phyloP scores from a whole-genome alignment of 1,140 invertebrate genomes.

The Apis florea region DNA sequence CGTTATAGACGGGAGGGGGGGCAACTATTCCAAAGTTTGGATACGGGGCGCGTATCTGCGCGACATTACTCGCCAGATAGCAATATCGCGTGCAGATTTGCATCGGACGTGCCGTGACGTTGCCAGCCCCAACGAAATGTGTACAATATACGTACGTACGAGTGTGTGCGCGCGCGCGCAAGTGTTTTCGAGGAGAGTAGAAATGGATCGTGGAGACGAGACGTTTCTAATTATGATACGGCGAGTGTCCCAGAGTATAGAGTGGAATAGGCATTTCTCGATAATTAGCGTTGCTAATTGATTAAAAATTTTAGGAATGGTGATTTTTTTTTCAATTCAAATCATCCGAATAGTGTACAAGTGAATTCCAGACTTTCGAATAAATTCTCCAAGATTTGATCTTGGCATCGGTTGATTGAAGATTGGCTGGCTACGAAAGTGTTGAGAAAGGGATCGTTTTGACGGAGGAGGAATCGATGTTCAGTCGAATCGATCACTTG shows the following conservation, averaged over 20 bases:
- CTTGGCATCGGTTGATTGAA: no score
- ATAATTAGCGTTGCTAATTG: not conserved
- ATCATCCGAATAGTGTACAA: no score
- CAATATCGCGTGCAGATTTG: constrained; percentile 39
- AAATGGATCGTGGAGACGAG: constrained; percentile 3
- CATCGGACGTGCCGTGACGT: constrained; percentile 32
- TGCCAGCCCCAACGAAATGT: not conserved
- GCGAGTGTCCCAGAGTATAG: no score
- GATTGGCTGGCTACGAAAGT: no score
- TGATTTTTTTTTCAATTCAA: no score
- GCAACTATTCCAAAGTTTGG: constrained; percentile 39
- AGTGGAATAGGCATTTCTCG: not conserved
- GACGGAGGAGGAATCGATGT: constrained; percentile 19
- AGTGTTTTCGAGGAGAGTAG: not conserved
- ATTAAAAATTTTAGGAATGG: no score
- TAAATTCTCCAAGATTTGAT: no score
- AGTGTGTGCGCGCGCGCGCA: no score
- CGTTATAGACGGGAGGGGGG: not conserved
- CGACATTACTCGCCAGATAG: constrained; percentile 32
- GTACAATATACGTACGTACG: no score
- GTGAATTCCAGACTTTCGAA: no score
- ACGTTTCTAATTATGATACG: constrained; percentile 14
- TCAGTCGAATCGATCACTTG: constrained; percentile 22
- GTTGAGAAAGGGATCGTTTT: no score
- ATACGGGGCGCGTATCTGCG: constrained; percentile 2